These are phyloP conservation scores for Illadopsis cleaveri DNA, from an alignment of 2,113 vertebrate species.

Conservation along the genomic window DNA sequence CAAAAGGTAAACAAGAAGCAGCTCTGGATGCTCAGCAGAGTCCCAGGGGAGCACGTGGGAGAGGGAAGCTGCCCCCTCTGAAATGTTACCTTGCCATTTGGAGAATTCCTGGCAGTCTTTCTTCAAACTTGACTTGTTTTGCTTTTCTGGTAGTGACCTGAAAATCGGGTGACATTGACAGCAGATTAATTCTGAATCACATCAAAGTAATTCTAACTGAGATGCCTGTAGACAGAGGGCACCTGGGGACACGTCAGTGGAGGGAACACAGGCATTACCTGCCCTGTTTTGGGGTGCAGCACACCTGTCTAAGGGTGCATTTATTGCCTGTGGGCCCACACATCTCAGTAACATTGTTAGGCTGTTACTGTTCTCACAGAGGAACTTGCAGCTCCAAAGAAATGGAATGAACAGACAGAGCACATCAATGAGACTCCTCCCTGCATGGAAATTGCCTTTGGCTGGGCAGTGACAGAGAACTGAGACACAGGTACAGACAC, in stretches of 20 bases:
- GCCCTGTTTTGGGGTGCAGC: not conserved
- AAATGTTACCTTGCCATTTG: not conserved
- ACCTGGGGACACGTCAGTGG: fast-evolving
- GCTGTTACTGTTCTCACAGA: not conserved
- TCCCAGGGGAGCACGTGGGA: not conserved
- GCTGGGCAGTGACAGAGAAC: not conserved
- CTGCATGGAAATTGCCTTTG: not conserved
- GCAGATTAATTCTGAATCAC: constrained; percentile 6
- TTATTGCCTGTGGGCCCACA: not conserved
- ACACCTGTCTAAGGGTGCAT: not conserved
- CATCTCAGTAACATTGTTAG: not conserved
- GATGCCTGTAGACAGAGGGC: not conserved
- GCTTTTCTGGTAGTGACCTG: not conserved
- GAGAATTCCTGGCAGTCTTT: not conserved
- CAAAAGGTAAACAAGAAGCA: not conserved
- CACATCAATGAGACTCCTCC: not conserved
- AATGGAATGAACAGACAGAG: not conserved
- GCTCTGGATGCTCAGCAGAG: not conserved
- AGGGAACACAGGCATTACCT: not conserved
- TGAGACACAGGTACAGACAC: not conserved
- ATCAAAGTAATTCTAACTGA: not conserved
- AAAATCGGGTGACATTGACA: not conserved
- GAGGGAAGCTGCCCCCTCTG: not conserved
- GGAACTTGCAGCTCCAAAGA: not conserved
- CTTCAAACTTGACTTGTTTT: constrained; percentile 23